A percentile compares a stretch with the other conserved stretches of the same genome.
phyloP scores from a whole-genome alignment of 2,797 vertebrate genomes.

The Lindbergichthys nudifrons region DNA sequence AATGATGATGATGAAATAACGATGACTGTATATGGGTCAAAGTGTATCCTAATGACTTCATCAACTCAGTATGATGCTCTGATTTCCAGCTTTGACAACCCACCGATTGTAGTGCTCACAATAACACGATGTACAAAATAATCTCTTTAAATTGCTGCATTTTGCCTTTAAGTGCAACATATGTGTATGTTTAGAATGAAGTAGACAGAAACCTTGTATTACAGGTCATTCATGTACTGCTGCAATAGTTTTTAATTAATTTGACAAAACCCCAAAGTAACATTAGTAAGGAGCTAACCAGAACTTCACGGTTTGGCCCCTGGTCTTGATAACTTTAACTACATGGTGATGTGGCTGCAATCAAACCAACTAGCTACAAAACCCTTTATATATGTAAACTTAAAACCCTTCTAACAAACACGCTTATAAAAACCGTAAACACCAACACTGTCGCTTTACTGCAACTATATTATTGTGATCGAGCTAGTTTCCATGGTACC shows the following conservation, averaged over 20 bases:
- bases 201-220: background rate
- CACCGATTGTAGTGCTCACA: background rate
- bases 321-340: background rate
- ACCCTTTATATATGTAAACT: background rate
- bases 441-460: background rate
- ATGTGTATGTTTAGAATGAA: background rate
- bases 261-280: background rate
- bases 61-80: background rate
- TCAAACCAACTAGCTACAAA: background rate
- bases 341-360: background rate
- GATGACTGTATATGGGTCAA: background rate
- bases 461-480: background rate
- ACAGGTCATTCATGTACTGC: too few relatives aligned
- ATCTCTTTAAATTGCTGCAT: background rate
- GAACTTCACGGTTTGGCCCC: constrained; percentile 16
- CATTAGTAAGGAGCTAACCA: background rate
- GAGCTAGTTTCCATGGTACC: constrained; percentile 47
- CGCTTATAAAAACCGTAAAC: background rate
- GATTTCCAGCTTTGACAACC: background rate
- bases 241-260: background rate
- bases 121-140: too few relatives aligned
- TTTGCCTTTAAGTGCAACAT: background rate
- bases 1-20: background rate
- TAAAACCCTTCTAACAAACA: background rate
- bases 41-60: background rate